phyloP scores from a whole-genome alignment of 1,140 invertebrate genomes.

The Drosophila sechellia region DNA sequence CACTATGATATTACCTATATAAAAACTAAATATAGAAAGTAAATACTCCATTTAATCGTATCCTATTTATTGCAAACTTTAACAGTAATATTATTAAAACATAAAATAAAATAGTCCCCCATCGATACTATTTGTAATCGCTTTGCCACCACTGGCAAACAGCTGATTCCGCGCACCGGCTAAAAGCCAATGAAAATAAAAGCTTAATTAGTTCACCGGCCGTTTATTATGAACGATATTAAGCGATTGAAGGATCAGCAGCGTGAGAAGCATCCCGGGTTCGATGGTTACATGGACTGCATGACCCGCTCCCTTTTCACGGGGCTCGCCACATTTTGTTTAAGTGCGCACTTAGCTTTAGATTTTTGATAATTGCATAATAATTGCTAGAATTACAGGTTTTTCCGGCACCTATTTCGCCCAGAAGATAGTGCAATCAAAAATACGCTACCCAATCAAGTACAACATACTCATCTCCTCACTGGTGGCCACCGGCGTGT shows the following conservation, averaged over 20 bases:
- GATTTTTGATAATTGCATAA: constrained; percentile 67
- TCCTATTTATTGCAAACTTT: neutral
- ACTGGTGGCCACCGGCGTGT: constrained; percentile 67
- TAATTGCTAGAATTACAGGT: constrained; percentile 65
- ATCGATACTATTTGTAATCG: neutral
- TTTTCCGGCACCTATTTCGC: constrained; percentile 85
- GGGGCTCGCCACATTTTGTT: constrained; percentile 85
- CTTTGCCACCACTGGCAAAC: neutral
- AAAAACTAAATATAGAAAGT: too few relatives aligned
- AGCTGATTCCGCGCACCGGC: constrained; percentile 15
- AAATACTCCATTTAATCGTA: too few relatives aligned
- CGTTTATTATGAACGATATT: constrained; percentile 83
- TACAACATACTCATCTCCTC: constrained; percentile 84
- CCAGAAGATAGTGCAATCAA: constrained; percentile 81
- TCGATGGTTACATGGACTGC: constrained; percentile 86
- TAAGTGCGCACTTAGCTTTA: constrained; percentile 72
- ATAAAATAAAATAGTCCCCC: neutral
- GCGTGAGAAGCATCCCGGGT: constrained; percentile 85
- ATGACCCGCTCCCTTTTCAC: constrained; percentile 85
- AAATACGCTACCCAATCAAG: constrained; percentile 83
- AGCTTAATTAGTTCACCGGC: constrained; percentile 1
- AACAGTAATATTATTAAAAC: neutral
- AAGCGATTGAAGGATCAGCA: constrained; percentile 84
- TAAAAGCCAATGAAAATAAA: constrained; percentile 6
- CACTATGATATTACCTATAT: neutral